phyloP scores from a whole-genome alignment of 2,888 invertebrate genomes.

The Lordiphosa fenestrarum region DNA sequence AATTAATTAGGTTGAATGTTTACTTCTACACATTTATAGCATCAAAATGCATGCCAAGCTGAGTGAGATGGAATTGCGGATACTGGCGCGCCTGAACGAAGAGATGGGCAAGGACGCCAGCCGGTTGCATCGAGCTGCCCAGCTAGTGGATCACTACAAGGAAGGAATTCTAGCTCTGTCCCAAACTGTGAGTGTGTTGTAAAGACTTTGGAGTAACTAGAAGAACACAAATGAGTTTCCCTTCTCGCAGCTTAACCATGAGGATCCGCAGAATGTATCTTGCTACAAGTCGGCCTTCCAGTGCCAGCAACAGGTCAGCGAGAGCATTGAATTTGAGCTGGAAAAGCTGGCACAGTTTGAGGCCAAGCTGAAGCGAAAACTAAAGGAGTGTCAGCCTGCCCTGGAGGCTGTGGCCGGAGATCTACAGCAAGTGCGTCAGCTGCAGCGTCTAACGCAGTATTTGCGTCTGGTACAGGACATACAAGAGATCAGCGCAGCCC shows the following conservation, averaged over 20 bases:
- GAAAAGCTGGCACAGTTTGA: constrained; percentile 80
- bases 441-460: constrained; percentile 84
- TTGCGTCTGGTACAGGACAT: constrained; percentile 86
- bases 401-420: constrained; percentile 63
- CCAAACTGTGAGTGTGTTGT: constrained; percentile 60
- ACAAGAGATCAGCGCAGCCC: constrained; percentile 84
- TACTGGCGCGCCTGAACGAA: constrained; percentile 82
- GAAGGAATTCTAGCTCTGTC: constrained; percentile 62
- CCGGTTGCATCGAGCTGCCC: constrained; percentile 81
- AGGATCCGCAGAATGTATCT: constrained; percentile 84
- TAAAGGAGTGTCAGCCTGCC: constrained; percentile 81
- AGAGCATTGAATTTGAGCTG: constrained; percentile 81
- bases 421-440: constrained; percentile 82
- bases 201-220: neutral
- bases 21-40: constrained; percentile 8
- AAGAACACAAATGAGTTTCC: neutral
- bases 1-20: constrained; percentile 35
- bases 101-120: constrained; percentile 82
- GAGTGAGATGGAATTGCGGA: constrained; percentile 71
- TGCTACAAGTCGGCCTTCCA: constrained; percentile 84
- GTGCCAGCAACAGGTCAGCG: constrained; percentile 82
- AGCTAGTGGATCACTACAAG: constrained; percentile 79
- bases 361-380: constrained; percentile 81
- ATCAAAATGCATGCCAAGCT: constrained; percentile 58
- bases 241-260: constrained; percentile 83